Conservation (phyloP, 35 echinoderm and acorn worm species). For the Strongylocentrotus purpuratus region DNA sequence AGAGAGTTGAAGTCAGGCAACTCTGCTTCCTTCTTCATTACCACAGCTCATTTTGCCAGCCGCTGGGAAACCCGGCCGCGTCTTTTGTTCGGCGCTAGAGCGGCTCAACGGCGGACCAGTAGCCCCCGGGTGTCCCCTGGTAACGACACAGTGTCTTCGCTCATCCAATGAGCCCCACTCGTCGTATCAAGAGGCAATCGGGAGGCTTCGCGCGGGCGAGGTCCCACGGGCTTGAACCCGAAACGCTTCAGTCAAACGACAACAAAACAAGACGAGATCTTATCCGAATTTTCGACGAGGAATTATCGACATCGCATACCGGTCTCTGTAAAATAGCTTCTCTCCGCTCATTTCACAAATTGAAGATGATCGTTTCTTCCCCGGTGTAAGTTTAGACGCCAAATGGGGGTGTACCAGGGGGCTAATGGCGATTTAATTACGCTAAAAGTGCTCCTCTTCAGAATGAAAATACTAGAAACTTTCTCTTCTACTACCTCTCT, state of each 20-base stretch:
- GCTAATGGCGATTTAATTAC: constrained; percentile 56
- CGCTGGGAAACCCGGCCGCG: constrained; percentile 48
- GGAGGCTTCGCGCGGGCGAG: background rate
- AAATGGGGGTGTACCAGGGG: constrained; percentile 51
- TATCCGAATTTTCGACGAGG: constrained; percentile 25
- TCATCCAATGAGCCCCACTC: constrained; percentile 27
- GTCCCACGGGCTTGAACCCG: constrained; percentile 47
- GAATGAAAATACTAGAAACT: constrained; percentile 44
- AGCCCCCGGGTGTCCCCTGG: constrained; percentile 35
- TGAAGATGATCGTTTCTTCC: constrained; percentile 47
- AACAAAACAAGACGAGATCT: constrained; percentile 45
- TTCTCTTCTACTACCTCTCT: constrained; percentile 7
- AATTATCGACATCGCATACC: constrained; percentile 45
- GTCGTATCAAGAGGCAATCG: constrained; percentile 52
- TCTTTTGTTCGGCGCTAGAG: constrained; percentile 48
- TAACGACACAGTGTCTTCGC: background rate
- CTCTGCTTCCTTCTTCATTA: constrained; percentile 45
- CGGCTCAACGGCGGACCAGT: constrained; percentile 39
- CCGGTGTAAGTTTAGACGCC: constrained; percentile 53
- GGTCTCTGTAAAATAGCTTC: constrained; percentile 35
- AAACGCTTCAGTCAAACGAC: constrained; percentile 24
- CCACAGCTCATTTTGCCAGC: constrained; percentile 47
- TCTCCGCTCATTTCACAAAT: constrained; percentile 45
- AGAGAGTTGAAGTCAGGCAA: background rate
- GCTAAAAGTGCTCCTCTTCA: constrained; percentile 51